Base-by-base conservation (phyloP, 2,113 vertebrate species). In the Oenanthe melanoleuca region DNA sequence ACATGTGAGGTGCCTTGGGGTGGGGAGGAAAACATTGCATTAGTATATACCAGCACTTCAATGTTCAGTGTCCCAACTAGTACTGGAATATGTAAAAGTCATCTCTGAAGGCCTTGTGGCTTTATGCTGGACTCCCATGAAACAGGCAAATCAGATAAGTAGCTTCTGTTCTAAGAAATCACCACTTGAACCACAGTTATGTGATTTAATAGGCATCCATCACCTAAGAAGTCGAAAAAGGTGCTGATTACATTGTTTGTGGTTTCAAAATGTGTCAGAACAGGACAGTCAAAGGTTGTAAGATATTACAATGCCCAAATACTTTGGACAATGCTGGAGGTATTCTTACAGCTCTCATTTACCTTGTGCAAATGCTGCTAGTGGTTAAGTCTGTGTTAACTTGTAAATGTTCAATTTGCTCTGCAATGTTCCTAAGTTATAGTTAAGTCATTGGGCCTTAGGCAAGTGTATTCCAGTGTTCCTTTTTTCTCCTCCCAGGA, bases 401-500 rank as follows among this genome's bases (percentile, higher is more conserved):
- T 64, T 28, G 11, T n/a, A 61, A 28, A 14, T 28, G 53, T 23
- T 85, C 24, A 74, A 1, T 70, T 93, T 66, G 31, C 21, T 73
- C 31, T 45, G 34, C 22, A 12, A 0, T 63, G 14, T 52, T 90
- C 19, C 28, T 23, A 28, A 52, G 8, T 74, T 44, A 13, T 0
- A 45, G 12, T 44, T 47, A 40, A 40, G 50, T 87, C 2, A 7
- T 11, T 79, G 28, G 63, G 56, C 86, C 31, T 64, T n/a, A 38
- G 50, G 22, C 64, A 44, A 67, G 20, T 72, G 44, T 78, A 12
- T 78, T 70, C 75, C 50, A 92, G 40, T 72, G 34, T 55, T 52
- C 8, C 25, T 37, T 65, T 65, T 60, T 82, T 57, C 26, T 45
- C 50, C 17, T 93, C 4, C 25, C 89, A 99, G 99, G 99, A 99